Evolutionary conservation across 2,888 invertebrate genomes (phyloP), one percentile per base, ranked within the genome.

Genomic region (Shargacucullia verbasci): DNA sequence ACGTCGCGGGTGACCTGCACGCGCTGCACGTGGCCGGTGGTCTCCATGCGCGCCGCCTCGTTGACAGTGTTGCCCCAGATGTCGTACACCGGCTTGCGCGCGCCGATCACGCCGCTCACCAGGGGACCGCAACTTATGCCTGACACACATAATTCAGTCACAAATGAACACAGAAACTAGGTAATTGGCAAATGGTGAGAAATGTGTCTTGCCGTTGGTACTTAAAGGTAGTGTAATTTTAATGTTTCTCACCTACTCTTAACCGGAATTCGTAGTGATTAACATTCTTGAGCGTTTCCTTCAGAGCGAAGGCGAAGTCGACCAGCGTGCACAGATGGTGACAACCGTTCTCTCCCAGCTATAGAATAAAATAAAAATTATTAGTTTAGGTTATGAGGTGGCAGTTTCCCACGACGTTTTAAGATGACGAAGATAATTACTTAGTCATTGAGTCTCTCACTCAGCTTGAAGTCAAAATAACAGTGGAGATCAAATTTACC

Each of bases 11-110:
- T 97, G 60, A 99, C 98, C 94, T 99, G 99, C 72, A 99, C 98
- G 62, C 96, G 95, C 78, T 97, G 98, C 92, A 97, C 96, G 35
- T 96, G 95, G 0, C 99, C 99, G 0, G 98, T 98, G 37, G 97
- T 97, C 90, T 99, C 99, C 99, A 99, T 99, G 39, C 99, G 95
- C 14, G 98, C 98, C 2, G 99, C 98, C 79, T 98, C 98, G 90
- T 99, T 99, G 1, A 99, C 99, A 0, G 99, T 99, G 89, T 99
- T 98, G 0, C 99, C 99, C 99, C 99, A 99, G 74, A 99, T 98
- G 86, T 99, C 99, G 90, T 98, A 99, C 61, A 99, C 98, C 0
- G 99, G 99, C 86, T 99, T 99, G 45, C 98, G 95, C 0, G 98
- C 99, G 4, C 99, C 99, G 71, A 99, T 99, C 0, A 99, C 99